Base-by-base conservation (phyloP, 2,113 vertebrate genomes). In the Prionailurus viverrinus region DNA sequence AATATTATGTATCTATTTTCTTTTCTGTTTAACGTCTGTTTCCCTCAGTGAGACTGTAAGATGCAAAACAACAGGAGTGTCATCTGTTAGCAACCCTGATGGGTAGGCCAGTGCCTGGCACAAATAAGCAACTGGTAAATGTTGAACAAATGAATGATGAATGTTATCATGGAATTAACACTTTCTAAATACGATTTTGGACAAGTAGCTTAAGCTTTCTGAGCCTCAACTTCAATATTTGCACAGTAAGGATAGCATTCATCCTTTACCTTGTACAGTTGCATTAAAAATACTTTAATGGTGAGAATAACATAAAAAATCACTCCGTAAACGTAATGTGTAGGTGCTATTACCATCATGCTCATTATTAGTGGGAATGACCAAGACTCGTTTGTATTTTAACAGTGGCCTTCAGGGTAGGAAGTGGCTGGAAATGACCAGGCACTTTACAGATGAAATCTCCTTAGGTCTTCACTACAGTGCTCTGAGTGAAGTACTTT, bases 211-310 rank as follows among this genome's bases (percentile, higher is more conserved):
- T 61, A 82, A 66, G 13, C 63, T 80, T 58, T 51, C 18, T 78
- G 63, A 94, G n/a, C 73, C 55, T 86, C 36, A 36, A 27, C 89
- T 69, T 84, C 79, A 86, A 18, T 79, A 79, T 71, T 79, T 96
- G 91, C 76, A 84, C 69, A 94, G 25, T 55, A 73, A 87, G 10
- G n/a, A 27, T 51, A 68, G 12, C 55, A 23, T 73, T 91, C 74
- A 86, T 79, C 45, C 86, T 89, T 69, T 51, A 27, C 27, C 14
- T 79, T 61, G 9, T 39, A 9, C 7, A 39, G 80, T 68, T 86
- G 48, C 7, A 8, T 71, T 91, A 69, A 79, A 48, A 91, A 71
- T 86, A 39, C 71, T 36, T 7, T 68, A 29, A 73, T 19, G 18
- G 41, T 79, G 51, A 86, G 48, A 61, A 33, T 25, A 78, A 14